Base-by-base conservation (phyloP, 2,797 vertebrate genomes). In the Limosa lapponica region DNA sequence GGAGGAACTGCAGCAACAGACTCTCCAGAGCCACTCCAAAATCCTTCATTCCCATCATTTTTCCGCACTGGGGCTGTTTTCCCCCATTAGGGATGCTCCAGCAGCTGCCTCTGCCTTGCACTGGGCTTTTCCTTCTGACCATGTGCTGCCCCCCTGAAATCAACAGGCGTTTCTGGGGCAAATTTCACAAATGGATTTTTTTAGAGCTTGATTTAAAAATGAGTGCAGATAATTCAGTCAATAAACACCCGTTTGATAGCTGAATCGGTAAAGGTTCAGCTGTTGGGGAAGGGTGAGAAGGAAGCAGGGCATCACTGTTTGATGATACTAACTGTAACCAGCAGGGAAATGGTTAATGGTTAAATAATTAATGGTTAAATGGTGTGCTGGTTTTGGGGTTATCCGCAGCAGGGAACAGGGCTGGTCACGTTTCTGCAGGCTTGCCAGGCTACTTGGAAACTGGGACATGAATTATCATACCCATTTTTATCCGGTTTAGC, bases 121-220 rank as follows among this genome's bases (percentile, higher is more conserved):
- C 22, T 18, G 49, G 16, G 23, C 24, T 72, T 87, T 64, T 70
- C 30, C 66, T 89, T 49, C 62, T 52, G 34, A 30, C 61, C 32
- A 3, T 1, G 1, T 2, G 14, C 59, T 64, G 20, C 22, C 78
- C 39, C 39, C 36, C 25, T 48, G 55, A 75, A 75, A 71, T 39
- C 54, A 73, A 28, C 37, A 39, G 44, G 25, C 0, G 0, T 65
- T 90, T 92, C 48, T 49, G 36, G 65, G 58, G n/a, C 70, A 87
- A 1, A 23, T 67, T 75, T 58, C 62, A 59, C 37, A 79, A 61
- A 62, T 10, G 3, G 16, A 8, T 46, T 43, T 49, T 73, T 66
- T 82, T 24, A 72, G 94, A 95, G 65, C 52, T n/a, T 4, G 7
- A 41, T 65, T 92, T 87, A 73, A 79, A 94, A 94, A 72, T 28